These are phyloP conservation scores for Catharus fuscescens DNA, from an alignment of 2,113 vertebrate genomes.

Conservation along the genomic window DNA sequence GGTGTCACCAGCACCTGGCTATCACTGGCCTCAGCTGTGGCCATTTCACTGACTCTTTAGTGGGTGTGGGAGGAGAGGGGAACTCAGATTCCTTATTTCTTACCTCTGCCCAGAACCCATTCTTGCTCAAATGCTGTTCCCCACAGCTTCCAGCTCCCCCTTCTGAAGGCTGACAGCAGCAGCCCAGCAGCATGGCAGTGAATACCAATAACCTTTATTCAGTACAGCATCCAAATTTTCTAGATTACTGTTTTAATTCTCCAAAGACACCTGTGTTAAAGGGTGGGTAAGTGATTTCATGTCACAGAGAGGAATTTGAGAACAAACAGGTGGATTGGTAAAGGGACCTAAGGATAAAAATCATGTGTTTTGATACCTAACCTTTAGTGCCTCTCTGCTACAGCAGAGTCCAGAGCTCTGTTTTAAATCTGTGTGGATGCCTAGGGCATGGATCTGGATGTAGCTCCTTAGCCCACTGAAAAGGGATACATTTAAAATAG, in stretches of 20 bases:
- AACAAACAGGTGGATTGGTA: not conserved
- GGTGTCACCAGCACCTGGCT: not conserved
- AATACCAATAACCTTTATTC: not conserved
- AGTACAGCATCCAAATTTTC: not conserved
- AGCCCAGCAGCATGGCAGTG: not conserved
- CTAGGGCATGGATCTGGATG: not conserved
- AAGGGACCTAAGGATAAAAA: not conserved
- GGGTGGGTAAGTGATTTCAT: not conserved
- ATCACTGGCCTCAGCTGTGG: not conserved
- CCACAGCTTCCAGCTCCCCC: not conserved
- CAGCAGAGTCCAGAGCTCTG: not conserved
- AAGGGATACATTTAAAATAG: not conserved
- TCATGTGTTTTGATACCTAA: not conserved
- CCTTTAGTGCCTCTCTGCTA: not conserved
- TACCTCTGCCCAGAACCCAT: fast-evolving
- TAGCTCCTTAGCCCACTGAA: not conserved
- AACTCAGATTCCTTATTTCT: not conserved
- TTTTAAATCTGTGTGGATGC: fast-evolving
- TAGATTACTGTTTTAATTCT: not conserved
- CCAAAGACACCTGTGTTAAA: not conserved
- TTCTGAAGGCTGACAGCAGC: not conserved
- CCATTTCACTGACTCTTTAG: not conserved
- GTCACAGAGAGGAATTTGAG: not conserved
- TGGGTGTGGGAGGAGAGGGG: not conserved
- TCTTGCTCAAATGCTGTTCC: fast-evolving